Evolutionary conservation across 1,140 invertebrate genomes (phyloP).

Genomic region (Camponotus vicinus): DNA sequence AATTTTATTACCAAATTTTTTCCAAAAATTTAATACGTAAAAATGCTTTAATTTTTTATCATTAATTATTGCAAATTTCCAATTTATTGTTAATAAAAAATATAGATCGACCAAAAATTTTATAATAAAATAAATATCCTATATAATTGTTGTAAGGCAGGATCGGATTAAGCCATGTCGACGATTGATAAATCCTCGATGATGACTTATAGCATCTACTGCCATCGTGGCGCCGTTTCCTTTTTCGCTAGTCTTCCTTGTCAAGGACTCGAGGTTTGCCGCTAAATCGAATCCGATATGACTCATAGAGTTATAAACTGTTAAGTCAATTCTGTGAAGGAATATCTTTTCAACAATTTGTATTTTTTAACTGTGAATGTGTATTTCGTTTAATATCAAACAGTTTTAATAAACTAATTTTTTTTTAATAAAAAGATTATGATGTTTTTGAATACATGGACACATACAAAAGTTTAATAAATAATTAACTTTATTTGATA

Average conservation of each 20-base stretch:
- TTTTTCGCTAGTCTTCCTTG: conserved; percentile 24
- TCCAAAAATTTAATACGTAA: not conserved
- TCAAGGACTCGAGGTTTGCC: conserved; percentile 32
- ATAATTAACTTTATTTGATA: no score
- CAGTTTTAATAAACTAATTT: not conserved
- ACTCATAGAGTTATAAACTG: conserved; percentile 27
- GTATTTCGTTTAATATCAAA: not conserved
- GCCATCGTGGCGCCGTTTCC: conserved; percentile 36
- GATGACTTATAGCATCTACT: conserved; percentile 59
- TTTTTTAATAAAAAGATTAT: not conserved
- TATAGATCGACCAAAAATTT: not conserved
- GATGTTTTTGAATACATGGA: not conserved
- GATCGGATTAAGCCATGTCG: conserved; percentile 42
- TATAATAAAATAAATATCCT: not conserved
- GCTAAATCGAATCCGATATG: conserved; percentile 39
- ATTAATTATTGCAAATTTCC: not conserved
- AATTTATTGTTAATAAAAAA: conserved; percentile 1
- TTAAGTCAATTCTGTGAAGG: conserved; percentile 34
- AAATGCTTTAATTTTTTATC: not conserved
- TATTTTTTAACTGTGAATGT: conserved; percentile 8
- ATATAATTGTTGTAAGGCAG: conserved; percentile 23
- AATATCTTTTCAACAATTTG: conserved; percentile 45
- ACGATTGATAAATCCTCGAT: conserved; percentile 38
- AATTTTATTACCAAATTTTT: not conserved
- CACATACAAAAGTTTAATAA: no score